Conservation (phyloP, 2,888 invertebrate species). For the Limnephilus auricula region DNA sequence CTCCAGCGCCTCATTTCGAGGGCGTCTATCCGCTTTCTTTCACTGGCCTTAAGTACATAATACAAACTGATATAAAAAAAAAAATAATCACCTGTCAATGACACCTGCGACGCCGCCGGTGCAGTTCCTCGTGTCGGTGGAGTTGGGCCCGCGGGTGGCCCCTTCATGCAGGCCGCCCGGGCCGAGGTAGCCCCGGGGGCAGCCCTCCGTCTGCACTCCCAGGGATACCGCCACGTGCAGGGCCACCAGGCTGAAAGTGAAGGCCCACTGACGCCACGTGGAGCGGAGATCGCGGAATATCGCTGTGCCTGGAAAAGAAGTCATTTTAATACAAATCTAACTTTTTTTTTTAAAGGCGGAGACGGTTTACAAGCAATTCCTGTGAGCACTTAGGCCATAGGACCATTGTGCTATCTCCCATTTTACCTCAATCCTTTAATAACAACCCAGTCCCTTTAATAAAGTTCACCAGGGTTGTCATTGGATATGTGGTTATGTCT, state of each 20-base stretch:
- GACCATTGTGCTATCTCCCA: no score
- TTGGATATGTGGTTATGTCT: no score
- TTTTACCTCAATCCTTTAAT: no score
- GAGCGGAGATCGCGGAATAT: slow-evolving; percentile 80
- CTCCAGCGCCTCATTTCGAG: no score
- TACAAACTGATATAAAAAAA: slow-evolving; percentile 65
- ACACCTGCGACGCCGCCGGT: slow-evolving; percentile 91
- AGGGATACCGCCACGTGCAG: slow-evolving; percentile 81
- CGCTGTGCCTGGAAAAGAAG: slow-evolving; percentile 73
- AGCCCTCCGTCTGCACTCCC: slow-evolving; percentile 83
- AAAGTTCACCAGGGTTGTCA: no score
- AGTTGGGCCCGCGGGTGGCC: slow-evolving; percentile 67
- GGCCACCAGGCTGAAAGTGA: slow-evolving; percentile 79
- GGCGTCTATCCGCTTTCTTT: no score
- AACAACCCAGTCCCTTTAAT: no score
- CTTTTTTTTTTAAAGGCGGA: no score
- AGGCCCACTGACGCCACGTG: slow-evolving; percentile 86
- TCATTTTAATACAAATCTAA: not conserved
- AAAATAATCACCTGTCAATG: slow-evolving; percentile 80
- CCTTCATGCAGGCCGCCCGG: slow-evolving; percentile 87
- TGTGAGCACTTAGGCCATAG: no score
- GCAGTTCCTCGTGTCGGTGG: slow-evolving; percentile 78
- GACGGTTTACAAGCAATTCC: no score
- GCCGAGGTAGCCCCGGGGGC: slow-evolving; percentile 89
- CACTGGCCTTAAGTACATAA: no score